Conservation (phyloP, 2,797 vertebrate genomes). For the Darevskia nairensis region DNA sequence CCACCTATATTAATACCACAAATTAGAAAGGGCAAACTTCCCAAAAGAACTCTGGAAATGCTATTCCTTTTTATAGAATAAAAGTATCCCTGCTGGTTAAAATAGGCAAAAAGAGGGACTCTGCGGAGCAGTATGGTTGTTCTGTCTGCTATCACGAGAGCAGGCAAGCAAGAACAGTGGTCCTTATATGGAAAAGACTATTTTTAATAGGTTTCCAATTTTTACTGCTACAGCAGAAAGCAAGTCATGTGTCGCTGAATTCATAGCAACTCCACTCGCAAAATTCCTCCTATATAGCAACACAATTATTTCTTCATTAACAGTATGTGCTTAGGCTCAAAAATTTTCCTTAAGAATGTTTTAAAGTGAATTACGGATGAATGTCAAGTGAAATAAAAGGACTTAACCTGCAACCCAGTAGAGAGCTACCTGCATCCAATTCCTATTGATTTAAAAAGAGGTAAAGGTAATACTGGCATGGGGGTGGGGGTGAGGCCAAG, state of each 20-base stretch:
- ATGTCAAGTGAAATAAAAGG: background rate
- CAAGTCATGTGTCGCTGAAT: slow-evolving; percentile 9
- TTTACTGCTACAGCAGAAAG: slow-evolving; percentile 20
- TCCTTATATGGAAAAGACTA: slow-evolving; percentile 10
- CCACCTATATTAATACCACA: background rate
- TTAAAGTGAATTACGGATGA: background rate
- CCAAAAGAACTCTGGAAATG: slow-evolving; percentile 18
- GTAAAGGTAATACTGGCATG: background rate
- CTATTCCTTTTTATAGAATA: slow-evolving; percentile 23
- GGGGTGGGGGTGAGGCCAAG: background rate
- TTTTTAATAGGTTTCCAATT: background rate
- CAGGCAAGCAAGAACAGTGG: background rate
- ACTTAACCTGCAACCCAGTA: background rate
- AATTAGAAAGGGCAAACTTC: slow-evolving; percentile 7
- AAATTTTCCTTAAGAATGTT: background rate
- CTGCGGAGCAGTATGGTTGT: background rate
- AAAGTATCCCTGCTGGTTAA: slow-evolving; percentile 4
- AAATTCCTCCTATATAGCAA: background rate
- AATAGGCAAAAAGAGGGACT: background rate
- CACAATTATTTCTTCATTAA: background rate
- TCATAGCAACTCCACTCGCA: background rate
- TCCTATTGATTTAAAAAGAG: background rate
- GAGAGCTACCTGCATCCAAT: background rate
- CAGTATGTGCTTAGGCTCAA: background rate
- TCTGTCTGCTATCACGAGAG: slow-evolving; percentile 10